Percentiles rank a stretch among this genome's conserved stretches.
Conservation (phyloP, 1,140 invertebrate species). For the Drosophila obscura region DNA sequence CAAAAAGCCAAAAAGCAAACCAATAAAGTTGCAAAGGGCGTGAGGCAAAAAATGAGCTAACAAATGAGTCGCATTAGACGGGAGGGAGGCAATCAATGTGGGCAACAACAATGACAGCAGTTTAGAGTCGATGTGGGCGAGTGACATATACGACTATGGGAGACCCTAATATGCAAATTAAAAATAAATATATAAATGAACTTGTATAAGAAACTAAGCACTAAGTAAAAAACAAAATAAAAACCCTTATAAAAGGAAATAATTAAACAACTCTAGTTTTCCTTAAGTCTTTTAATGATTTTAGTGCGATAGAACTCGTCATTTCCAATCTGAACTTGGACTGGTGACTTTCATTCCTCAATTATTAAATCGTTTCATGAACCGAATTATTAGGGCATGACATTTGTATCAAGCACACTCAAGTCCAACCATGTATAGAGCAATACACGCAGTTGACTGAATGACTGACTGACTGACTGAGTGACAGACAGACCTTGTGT, state of each 20-base stretch:
- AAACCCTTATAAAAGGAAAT: too few species aligned
- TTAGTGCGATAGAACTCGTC: not conserved
- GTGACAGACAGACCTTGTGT: slow-evolving; percentile 44
- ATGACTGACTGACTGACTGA: slow-evolving; percentile 6
- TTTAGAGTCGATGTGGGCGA: not conserved
- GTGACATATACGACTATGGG: not conserved
- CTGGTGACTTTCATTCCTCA: not conserved
- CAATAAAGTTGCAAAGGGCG: not conserved
- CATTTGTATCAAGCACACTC: slow-evolving; percentile 24
- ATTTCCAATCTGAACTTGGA: slow-evolving; percentile 28
- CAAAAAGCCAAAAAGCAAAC: not conserved
- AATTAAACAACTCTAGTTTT: too few species aligned
- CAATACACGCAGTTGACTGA: slow-evolving; percentile 1
- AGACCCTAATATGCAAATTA: not conserved
- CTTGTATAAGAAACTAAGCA: too few species aligned
- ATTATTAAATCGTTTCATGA: slow-evolving; percentile 35
- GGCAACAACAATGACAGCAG: not conserved
- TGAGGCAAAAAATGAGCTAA: slow-evolving; percentile 35
- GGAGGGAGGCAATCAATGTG: slow-evolving; percentile 27
- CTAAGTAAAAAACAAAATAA: too few species aligned
- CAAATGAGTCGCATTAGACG: slow-evolving; percentile 34
- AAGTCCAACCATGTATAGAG: not conserved
- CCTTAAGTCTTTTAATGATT: too few species aligned
- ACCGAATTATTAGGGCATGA: slow-evolving; percentile 60
- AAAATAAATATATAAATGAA: not conserved